phyloP scores from a whole-genome alignment of 2,888 invertebrate genomes.

The Slavum lentiscoides region DNA sequence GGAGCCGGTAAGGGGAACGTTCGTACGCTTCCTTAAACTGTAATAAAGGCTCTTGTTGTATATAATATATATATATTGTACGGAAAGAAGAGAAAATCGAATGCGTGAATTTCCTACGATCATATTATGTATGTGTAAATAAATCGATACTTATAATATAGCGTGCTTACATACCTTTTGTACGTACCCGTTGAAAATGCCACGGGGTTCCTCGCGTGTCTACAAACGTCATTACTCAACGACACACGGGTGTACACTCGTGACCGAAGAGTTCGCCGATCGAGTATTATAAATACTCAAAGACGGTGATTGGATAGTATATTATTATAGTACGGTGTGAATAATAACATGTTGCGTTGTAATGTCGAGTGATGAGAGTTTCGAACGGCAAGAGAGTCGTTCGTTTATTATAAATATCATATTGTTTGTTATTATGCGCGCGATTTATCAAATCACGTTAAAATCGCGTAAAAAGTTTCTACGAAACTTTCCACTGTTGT shows the following conservation, averaged over 20 bases:
- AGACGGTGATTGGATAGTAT: conserved; percentile 7
- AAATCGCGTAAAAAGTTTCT: not conserved
- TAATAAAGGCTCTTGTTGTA: conserved; percentile 42
- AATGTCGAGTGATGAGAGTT: not conserved
- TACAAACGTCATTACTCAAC: conserved; percentile 28
- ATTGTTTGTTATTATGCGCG: too few relatives aligned
- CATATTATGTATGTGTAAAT: too few relatives aligned
- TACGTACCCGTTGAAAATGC: not conserved
- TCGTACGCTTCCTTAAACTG: conserved; percentile 40
- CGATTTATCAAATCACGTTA: not conserved
- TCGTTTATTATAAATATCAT: not conserved
- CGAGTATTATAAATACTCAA: not conserved
- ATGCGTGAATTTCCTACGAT: conserved; percentile 20
- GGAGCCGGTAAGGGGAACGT: not conserved
- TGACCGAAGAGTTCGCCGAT: conserved; percentile 10
- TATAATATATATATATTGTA: not conserved
- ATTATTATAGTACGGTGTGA: not conserved
- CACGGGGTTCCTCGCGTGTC: conserved; percentile 7
- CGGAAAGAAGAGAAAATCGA: conserved; percentile 43
- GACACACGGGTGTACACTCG: not conserved
- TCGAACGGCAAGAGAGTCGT: not conserved
- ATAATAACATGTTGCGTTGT: not conserved
- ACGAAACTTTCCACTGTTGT: not conserved
- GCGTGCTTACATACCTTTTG: not conserved
- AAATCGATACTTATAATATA: too few relatives aligned